Base-by-base conservation (phyloP, 2,797 vertebrate species). In the Poliocrania exsul region DNA sequence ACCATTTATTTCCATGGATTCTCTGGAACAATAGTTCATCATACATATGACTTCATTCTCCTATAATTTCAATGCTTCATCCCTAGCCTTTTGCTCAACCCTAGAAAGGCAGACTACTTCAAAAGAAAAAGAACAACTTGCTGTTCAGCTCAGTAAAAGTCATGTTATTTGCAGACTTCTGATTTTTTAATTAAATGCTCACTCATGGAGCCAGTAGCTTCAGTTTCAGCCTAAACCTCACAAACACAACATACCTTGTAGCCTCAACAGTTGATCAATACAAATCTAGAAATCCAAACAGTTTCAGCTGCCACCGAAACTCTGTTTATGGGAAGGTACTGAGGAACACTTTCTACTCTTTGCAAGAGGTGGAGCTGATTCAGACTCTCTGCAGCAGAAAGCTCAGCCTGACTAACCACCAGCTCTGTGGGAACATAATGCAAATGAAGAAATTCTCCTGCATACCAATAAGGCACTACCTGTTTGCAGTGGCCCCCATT, bases 381-480 rank as follows among this genome's bases (percentile, higher is more conserved):
- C 37, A 86, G 81, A 50, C 24, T 49, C 25, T 56, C 29, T 78
- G 72, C 40, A 85, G 53, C 31, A 70, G 38, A 86, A 79, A 79
- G 60, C 49, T 78, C 81, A 86, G 92, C 67, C 66, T 1, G 0
- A 28, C 37, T 79, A 84, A 44, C 49, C 64, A 90, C 29, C 74
- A 93, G 47, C 42, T 94, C 77, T 74, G 82, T 81, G 85, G 62
- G 82, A 95, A 88, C 9, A 2, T 49, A 78, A 96, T 72, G 91
- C 54, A 97, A 95, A 95, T 86, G 80, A 91, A 91, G 80, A 86
- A 77, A 73, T 61, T 37, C 66, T 40, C 62, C 77, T 83, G 88
- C 87, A 90, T 93, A 90, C 77, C 35, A 86, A 95, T 74, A 92
- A 93, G 60, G 38, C 20, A 3, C 46, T 89, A 91, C 84, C 94